Evolutionary conservation across 2,797 vertebrate genomes (phyloP).

Genomic region (Acomys russatus): DNA sequence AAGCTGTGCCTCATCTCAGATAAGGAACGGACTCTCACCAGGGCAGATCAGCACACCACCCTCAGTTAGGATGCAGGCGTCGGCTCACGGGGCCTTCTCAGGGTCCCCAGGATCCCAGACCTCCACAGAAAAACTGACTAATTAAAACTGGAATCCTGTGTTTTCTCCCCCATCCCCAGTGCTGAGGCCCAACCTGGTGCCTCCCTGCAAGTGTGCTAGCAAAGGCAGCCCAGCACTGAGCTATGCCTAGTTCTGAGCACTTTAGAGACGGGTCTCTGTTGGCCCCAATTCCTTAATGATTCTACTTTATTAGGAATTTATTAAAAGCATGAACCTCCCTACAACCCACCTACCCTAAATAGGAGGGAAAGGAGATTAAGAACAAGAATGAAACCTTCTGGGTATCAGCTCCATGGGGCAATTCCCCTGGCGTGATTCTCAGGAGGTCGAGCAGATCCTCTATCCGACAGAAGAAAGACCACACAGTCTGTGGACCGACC

Average conservation of each 20-base stretch:
- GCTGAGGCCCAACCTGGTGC: background rate
- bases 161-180: background rate
- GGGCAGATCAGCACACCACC: slow-evolving; percentile 43
- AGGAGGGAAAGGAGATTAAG: too few species aligned
- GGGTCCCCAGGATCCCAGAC: slow-evolving; percentile 13
- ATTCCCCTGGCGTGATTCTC: too few species aligned
- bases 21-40: slow-evolving; percentile 61
- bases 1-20: slow-evolving; percentile 63
- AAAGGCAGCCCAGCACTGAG: background rate
- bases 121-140: slow-evolving; percentile 34
- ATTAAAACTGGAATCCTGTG: slow-evolving; percentile 23
- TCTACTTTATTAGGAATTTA: too few species aligned
- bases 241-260: background rate
- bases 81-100: slow-evolving; percentile 50
- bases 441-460: too few species aligned
- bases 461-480: too few species aligned
- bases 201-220: background rate
- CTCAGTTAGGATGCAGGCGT: slow-evolving; percentile 34
- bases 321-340: too few species aligned
- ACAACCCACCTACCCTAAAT: too few species aligned
- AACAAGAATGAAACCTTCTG: too few species aligned
- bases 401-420: too few species aligned
- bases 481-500: too few species aligned
- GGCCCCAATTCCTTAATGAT: too few species aligned
- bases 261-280: background rate